Evolutionary conservation across 2,113 vertebrate genomes (phyloP).

Genomic region (Damaliscus lunatus): DNA sequence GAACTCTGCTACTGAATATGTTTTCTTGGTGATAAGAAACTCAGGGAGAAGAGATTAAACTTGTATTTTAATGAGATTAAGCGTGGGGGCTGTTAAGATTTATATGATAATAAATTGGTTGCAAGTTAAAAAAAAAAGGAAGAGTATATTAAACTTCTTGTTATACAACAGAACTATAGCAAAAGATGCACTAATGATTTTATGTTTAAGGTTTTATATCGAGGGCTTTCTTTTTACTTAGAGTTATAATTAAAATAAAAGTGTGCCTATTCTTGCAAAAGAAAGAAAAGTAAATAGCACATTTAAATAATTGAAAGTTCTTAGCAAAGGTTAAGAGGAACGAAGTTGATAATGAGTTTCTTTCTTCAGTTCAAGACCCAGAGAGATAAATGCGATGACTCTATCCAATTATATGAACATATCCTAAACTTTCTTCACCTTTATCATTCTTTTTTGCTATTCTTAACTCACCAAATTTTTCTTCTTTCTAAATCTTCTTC

Average conservation of each 20-base stretch:
- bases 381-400: constrained; percentile 42
- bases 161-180: background rate
- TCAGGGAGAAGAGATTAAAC: constrained; percentile 48
- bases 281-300: background rate
- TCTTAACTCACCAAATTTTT: background rate
- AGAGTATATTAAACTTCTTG: constrained; percentile 35
- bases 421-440: constrained; percentile 35
- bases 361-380: constrained; percentile 51
- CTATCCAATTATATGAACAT: constrained; percentile 3
- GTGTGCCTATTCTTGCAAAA: background rate
- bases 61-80: constrained; percentile 51
- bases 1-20: constrained; percentile 51
- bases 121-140: background rate
- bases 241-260: constrained; percentile 1
- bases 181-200: constrained; percentile 16
- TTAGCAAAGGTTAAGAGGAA: constrained; percentile 8
- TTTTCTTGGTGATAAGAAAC: constrained; percentile 51
- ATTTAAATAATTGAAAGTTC: constrained; percentile 50
- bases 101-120: constrained; percentile 45
- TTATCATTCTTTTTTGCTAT: background rate
- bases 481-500: background rate
- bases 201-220: background rate
- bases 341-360: constrained; percentile 38
- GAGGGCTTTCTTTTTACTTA: constrained; percentile 21
- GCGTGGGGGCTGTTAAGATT: background rate